Conservation (phyloP, 2,888 invertebrate species). For the Lacanobia wlatinum region DNA sequence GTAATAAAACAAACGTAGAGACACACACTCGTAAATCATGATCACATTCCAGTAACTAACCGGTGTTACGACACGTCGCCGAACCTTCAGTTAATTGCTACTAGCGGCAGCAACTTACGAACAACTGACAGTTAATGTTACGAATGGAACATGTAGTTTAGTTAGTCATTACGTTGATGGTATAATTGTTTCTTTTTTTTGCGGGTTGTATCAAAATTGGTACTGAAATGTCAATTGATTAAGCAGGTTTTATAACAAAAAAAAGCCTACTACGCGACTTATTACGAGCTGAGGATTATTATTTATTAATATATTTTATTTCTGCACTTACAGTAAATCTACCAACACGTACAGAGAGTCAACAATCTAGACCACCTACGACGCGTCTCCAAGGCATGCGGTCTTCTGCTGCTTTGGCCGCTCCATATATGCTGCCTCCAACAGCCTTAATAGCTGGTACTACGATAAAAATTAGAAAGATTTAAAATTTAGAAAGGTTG, state of each 20-base stretch:
- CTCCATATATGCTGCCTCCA: too few species aligned
- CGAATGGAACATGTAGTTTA: slow-evolving; percentile 28
- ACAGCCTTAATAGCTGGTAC: too few species aligned
- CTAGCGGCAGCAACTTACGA: slow-evolving; percentile 8
- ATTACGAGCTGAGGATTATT: too few species aligned
- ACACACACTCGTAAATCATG: slow-evolving; percentile 59
- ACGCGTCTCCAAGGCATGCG: too few species aligned
- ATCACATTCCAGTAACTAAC: slow-evolving; percentile 56
- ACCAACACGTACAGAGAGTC: too few species aligned
- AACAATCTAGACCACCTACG: too few species aligned
- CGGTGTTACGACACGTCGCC: slow-evolving; percentile 54
- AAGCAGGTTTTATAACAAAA: neutral
- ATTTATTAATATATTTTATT: too few species aligned
- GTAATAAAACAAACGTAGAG: slow-evolving; percentile 49
- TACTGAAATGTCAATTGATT: neutral
- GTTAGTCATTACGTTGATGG: slow-evolving; percentile 25
- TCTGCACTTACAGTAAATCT: too few species aligned
- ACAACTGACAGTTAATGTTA: slow-evolving; percentile 24
- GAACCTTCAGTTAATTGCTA: slow-evolving; percentile 54
- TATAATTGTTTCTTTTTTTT: slow-evolving; percentile 12
- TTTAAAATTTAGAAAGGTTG: neutral
- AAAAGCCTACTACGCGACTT: too few species aligned
- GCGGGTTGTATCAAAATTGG: neutral
- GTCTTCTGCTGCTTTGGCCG: too few species aligned
- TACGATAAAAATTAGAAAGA: too few species aligned